Conservation (phyloP, 2,888 invertebrate genomes). For the Linyphia triangularis region DNA sequence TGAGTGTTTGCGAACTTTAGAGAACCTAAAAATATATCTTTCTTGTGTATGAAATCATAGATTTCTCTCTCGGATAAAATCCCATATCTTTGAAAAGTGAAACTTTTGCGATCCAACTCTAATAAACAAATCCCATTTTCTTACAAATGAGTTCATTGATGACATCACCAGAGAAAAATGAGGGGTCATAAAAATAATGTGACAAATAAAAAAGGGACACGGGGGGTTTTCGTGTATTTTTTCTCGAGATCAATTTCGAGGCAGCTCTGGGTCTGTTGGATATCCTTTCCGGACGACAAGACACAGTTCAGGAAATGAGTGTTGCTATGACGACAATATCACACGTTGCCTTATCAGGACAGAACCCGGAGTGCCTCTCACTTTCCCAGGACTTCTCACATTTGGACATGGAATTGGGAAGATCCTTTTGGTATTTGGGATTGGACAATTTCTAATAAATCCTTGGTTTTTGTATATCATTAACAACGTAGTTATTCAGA, state of each 20-base stretch:
- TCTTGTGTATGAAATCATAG: too few species aligned
- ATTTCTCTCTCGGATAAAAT: too few species aligned
- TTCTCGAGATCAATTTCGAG: slow-evolving; percentile 68
- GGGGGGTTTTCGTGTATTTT: slow-evolving; percentile 33
- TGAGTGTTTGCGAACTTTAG: too few species aligned
- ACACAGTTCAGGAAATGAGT: slow-evolving; percentile 71
- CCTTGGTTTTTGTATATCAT: too few species aligned
- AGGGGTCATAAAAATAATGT: slow-evolving; percentile 42
- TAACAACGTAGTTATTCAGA: too few species aligned
- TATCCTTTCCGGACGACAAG: slow-evolving; percentile 70
- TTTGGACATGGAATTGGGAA: not conserved
- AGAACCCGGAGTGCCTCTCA: slow-evolving; percentile 24
- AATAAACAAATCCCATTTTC: not conserved
- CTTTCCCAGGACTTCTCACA: slow-evolving; percentile 1
- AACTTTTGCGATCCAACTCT: not conserved
- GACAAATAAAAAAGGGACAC: slow-evolving; percentile 35
- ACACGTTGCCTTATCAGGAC: slow-evolving; percentile 66
- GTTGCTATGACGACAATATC: slow-evolving; percentile 71
- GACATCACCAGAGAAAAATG: slow-evolving; percentile 14
- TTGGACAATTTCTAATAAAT: too few species aligned
- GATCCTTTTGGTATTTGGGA: too few species aligned
- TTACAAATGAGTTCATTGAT: not conserved
- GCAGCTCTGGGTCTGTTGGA: slow-evolving; percentile 63
- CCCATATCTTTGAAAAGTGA: not conserved
- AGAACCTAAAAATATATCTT: too few species aligned